Conservation (phyloP, 2,888 invertebrate species). For the Norana najaformis region DNA sequence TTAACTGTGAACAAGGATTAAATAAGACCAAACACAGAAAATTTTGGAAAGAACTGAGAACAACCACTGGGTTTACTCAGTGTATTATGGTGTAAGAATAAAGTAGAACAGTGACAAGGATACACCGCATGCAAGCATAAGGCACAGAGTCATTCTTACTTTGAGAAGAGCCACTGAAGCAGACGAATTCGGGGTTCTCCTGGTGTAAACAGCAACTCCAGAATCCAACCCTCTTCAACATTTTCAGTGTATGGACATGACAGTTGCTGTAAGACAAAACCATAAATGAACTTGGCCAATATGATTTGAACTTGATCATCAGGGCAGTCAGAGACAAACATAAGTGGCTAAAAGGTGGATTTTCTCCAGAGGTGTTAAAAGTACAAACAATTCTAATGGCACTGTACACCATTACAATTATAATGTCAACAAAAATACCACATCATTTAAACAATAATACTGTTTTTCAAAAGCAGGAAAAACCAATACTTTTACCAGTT, state of each 20-base stretch:
- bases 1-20: neutral
- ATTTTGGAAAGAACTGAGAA: neutral
- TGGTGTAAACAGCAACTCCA: conserved; percentile 26
- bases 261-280: conserved; percentile 26
- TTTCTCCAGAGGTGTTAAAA: neutral
- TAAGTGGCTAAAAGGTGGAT: neutral
- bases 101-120: neutral
- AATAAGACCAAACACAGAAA: neutral
- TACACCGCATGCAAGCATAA: neutral
- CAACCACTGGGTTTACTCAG: neutral
- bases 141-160: neutral
- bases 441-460: too few species aligned
- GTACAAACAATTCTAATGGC: neutral
- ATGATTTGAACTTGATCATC: neutral
- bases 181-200: conserved; percentile 29
- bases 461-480: too few species aligned
- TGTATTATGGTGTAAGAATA: neutral
- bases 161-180: conserved; percentile 29
- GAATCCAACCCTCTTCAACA: conserved; percentile 28
- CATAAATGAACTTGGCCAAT: neutral
- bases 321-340: neutral
- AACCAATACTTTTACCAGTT: too few species aligned
- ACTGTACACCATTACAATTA: neutral
- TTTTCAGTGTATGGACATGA: conserved; percentile 27
- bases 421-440: too few species aligned